Conservation (phyloP, 2,113 vertebrate species). For the Miniopterus natalensis region DNA sequence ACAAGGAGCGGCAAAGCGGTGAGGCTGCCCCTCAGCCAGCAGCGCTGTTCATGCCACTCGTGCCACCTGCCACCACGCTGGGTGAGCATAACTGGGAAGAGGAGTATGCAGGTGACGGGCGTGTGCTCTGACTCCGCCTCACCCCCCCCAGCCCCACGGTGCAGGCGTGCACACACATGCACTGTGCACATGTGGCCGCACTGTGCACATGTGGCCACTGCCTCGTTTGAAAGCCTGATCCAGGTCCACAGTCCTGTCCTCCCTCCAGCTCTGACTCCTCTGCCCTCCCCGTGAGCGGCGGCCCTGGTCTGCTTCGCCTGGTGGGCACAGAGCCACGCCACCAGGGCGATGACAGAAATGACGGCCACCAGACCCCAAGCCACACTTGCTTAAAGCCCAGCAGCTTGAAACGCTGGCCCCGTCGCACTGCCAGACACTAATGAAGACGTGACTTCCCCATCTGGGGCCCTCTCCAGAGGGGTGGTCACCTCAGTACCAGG, state of each 20-base stretch:
- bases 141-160: background rate
- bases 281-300: background rate
- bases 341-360: background rate
- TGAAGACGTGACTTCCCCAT: background rate
- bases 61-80: background rate
- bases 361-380: background rate
- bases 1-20: background rate
- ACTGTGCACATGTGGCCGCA: background rate
- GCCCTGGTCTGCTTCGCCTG: background rate
- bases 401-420: background rate
- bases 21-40: background rate
- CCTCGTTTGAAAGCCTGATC: background rate
- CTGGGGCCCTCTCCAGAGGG: background rate
- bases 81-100: slow-evolving; percentile 48
- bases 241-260: background rate
- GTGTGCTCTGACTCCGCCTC: slow-evolving; percentile 63
- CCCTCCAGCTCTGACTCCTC: background rate
- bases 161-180: background rate
- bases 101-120: slow-evolving; percentile 64
- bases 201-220: background rate
- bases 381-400: slow-evolving; percentile 33
- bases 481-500: background rate
- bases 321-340: background rate
- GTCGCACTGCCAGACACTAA: background rate
- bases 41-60: background rate